These are phyloP conservation scores for Isotomurus palustris DNA, from an alignment of 2,888 invertebrate genomes.

Conservation along the genomic window DNA sequence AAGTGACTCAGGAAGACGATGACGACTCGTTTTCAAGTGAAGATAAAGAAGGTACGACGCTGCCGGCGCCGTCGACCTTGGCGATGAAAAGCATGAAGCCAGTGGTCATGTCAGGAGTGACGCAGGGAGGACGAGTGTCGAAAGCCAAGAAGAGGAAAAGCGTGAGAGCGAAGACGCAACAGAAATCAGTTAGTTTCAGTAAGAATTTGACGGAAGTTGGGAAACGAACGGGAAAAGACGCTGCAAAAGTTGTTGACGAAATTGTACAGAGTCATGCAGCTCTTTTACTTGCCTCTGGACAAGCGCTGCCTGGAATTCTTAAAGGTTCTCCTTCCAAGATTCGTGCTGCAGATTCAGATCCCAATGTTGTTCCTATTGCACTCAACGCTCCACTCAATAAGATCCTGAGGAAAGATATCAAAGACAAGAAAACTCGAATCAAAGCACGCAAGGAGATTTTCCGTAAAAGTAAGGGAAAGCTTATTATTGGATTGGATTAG, in stretches of 20 bases:
- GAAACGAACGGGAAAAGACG: neutral
- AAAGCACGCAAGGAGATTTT: conserved; percentile 17
- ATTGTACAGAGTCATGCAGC: neutral
- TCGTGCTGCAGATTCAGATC: neutral
- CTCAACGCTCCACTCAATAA: neutral
- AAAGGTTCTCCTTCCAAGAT: neutral
- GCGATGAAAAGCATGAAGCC: too few relatives aligned
- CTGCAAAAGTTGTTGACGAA: neutral
- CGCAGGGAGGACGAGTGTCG: too few relatives aligned
- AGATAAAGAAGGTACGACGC: too few relatives aligned
- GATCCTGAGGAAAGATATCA: conserved; percentile 24
- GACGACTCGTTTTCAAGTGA: too few relatives aligned
- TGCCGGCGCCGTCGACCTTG: too few relatives aligned
- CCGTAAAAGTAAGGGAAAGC: conserved; percentile 12
- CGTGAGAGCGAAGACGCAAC: too few relatives aligned
- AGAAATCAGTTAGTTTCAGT: too few relatives aligned
- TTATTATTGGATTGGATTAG: neutral
- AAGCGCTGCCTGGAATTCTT: neutral
- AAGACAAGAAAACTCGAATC: conserved; percentile 14
- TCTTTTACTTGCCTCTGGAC: neutral
- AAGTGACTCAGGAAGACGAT: too few relatives aligned
- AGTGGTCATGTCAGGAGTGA: too few relatives aligned
- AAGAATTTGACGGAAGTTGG: conserved; percentile 20
- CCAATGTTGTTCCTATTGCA: conserved; percentile 1
- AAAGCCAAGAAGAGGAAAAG: too few relatives aligned